Evolutionary conservation across 2,113 vertebrate genomes (phyloP), one percentile per base, ranked within the genome.

Genomic region (Bolborhynchus lineola): DNA sequence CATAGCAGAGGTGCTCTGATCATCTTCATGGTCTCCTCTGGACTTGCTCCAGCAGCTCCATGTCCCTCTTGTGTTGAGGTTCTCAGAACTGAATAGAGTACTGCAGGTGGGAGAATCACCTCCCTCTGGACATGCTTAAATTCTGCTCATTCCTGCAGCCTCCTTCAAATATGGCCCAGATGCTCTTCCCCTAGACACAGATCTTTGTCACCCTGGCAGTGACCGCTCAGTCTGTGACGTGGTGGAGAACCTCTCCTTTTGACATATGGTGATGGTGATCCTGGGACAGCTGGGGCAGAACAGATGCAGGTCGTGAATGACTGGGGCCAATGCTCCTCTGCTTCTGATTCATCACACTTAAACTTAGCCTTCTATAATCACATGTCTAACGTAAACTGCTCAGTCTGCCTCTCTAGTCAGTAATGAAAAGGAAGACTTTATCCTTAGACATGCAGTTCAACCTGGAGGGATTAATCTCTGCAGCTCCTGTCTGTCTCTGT

Each of bases 231-330:
- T 11, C 33, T 90, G 12, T 37, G 19, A 75, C 14, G 7, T 50
- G 15, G 50, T 70, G 23, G 10, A 3, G 12, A 39, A 12, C 2
- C 12, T 67, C 23, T 75, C 8, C 13, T 3, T 6, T 3, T 62
- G 46, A 37, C 33, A 62, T 7, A 26, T 6, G 31, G 9, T 57
- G 33, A 50, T 0, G 0, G 5, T 2, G 55, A 15, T 62, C 10
- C 12, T 21, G 5, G 17, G 17, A 82, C 41, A 71, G 14, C 10
- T 52, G 50, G 23, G 79, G 23, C 52, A 9, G 15, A 50, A 11
- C 3, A 23, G 65, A 46, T 24, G 11, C 13, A 63, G 11, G 11
- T 25, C 16, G 11, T 31, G 8, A 11, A 3, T 62, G 26, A 55
- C 33, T 46, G 42, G n/a, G 13, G 13, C 6, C 29, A 33, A 1